Evolutionary conservation across 2,113 vertebrate genomes (phyloP).

Genomic region (Rhegmatorhina hoffmannsi): DNA sequence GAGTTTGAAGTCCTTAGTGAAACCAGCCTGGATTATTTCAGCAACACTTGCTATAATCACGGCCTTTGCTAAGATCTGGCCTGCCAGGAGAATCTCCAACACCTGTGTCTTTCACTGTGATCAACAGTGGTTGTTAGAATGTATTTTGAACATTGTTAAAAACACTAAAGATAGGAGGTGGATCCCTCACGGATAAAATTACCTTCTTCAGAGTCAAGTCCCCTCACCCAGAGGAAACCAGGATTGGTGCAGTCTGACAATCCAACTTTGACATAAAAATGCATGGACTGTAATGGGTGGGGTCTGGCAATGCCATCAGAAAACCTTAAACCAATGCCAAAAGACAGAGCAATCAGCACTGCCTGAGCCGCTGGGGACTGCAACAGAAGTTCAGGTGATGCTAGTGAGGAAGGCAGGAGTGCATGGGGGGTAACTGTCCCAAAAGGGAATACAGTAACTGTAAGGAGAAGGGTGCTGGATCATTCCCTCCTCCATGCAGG

Average conservation of each 20-base stretch:
- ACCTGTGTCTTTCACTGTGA: conserved; percentile 49
- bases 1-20: neutral
- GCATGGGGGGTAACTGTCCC: neutral
- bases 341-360: neutral
- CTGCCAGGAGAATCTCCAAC: neutral
- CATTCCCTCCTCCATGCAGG: neutral
- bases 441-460: neutral
- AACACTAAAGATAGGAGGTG: conserved; percentile 8
- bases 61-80: neutral
- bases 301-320: neutral
- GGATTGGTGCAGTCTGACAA: conserved; percentile 15
- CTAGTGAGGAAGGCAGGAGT: neutral
- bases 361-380: neutral
- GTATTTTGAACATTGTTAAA: conserved; percentile 66
- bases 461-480: neutral
- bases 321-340: neutral
- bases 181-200: conserved; percentile 36
- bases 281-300: neutral
- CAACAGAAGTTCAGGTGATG: neutral
- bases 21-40: neutral
- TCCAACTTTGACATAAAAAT: neutral
- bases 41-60: neutral
- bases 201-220: conserved; percentile 21
- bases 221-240: conserved; percentile 2
- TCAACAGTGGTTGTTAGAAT: conserved; percentile 51